These are phyloP conservation scores for Agelastica alni DNA, from an alignment of 2,888 invertebrate genomes.

Conservation along the genomic window DNA sequence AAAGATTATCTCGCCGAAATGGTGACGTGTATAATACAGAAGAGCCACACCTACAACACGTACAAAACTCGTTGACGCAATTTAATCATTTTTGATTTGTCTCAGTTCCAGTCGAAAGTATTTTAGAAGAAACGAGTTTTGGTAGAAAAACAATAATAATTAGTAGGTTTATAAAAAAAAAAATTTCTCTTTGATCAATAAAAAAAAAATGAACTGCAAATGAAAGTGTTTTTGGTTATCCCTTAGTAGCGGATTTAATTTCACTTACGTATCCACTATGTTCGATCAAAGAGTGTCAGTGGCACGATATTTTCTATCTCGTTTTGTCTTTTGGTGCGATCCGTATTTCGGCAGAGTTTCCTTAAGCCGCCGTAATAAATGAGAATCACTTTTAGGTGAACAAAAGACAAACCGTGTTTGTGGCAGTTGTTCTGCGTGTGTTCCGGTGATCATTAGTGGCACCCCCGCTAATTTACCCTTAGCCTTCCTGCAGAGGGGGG, in stretches of 20 bases:
- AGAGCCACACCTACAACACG: too few species aligned
- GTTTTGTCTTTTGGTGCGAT: constrained; percentile 4
- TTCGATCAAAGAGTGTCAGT: constrained; percentile 26
- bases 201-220: too few species aligned
- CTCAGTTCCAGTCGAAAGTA: too few species aligned
- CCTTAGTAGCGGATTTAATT: too few species aligned
- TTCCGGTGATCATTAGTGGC: constrained; percentile 42
- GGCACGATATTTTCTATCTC: constrained; percentile 16
- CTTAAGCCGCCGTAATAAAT: constrained; percentile 39
- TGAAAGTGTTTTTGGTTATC: too few species aligned
- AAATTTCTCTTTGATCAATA: too few species aligned
- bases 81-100: too few species aligned
- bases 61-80: too few species aligned
- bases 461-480: constrained; percentile 38
- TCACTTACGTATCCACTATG: constrained; percentile 19
- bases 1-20: constrained; percentile 52
- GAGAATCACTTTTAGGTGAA: constrained; percentile 44
- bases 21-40: constrained; percentile 53
- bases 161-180: too few species aligned
- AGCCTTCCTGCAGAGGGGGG: constrained; percentile 3
- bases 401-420: constrained; percentile 46
- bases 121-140: too few species aligned
- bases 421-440: constrained; percentile 45
- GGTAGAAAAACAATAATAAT: too few species aligned
- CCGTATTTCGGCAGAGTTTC: constrained; percentile 31